Conservation (phyloP, 2,888 invertebrate species). For the Alloplasta piceator region DNA sequence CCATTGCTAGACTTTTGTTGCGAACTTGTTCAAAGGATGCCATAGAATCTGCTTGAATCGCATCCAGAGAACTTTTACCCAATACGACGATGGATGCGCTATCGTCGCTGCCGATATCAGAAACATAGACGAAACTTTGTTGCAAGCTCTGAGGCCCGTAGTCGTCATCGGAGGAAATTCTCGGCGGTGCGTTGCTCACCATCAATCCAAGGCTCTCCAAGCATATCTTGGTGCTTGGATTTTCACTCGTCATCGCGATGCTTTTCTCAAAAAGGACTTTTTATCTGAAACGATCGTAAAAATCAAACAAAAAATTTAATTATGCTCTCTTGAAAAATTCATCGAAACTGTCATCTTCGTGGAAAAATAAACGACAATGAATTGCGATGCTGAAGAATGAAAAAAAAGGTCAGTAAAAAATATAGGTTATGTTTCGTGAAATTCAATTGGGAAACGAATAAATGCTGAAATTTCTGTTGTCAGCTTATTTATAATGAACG, state of each 20-base stretch:
- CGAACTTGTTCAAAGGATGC: constrained; percentile 76
- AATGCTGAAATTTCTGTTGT: too few relatives aligned
- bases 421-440: too few relatives aligned
- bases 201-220: constrained; percentile 72
- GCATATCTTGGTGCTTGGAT: constrained; percentile 27
- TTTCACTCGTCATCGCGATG: constrained; percentile 19
- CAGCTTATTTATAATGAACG: too few relatives aligned
- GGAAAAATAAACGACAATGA: too few relatives aligned
- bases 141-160: constrained; percentile 62
- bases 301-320: too few relatives aligned
- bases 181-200: constrained; percentile 71
- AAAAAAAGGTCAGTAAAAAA: too few relatives aligned
- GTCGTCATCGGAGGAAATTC: constrained; percentile 72
- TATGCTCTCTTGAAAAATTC: too few relatives aligned
- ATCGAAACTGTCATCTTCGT: too few relatives aligned
- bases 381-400: too few relatives aligned
- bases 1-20: constrained; percentile 72
- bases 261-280: not conserved
- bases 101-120: constrained; percentile 66
- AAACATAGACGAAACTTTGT: constrained; percentile 53
- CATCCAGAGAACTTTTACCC: constrained; percentile 74
- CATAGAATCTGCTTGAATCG: constrained; percentile 72
- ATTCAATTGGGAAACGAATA: too few relatives aligned
- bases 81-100: constrained; percentile 79
- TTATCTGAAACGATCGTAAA: too few relatives aligned